phyloP scores from a whole-genome alignment of 2,113 vertebrate genomes.

The Pleuronectes platessa region DNA sequence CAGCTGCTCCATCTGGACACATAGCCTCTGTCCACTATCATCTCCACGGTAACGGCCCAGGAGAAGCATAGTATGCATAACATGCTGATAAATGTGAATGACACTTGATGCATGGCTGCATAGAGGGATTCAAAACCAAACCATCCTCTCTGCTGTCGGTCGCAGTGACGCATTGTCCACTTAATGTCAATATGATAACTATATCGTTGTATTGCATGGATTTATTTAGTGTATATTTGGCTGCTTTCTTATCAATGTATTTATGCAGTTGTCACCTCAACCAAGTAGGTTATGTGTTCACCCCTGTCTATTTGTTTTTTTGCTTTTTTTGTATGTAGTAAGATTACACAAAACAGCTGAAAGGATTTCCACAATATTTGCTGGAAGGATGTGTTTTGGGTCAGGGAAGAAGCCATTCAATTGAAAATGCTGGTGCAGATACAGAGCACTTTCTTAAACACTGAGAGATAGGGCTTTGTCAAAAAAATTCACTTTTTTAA shows the following conservation, averaged over 20 bases:
- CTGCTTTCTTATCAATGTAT: neutral
- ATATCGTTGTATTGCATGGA: too few relatives aligned
- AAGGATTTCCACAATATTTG: too few relatives aligned
- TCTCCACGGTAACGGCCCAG: conserved; percentile 53
- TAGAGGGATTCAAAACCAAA: neutral
- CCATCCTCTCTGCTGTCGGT: neutral
- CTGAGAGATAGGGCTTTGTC: too few relatives aligned
- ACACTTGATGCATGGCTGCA: conserved; percentile 20
- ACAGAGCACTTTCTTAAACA: too few relatives aligned
- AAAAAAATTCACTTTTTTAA: too few relatives aligned
- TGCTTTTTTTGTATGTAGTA: too few relatives aligned
- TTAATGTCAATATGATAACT: neutral
- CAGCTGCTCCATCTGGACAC: conserved; percentile 70
- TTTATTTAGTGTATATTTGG: neutral
- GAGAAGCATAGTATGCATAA: conserved; percentile 24
- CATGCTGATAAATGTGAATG: conserved; percentile 20
- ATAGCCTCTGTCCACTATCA: conserved; percentile 12
- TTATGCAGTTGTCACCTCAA: neutral
- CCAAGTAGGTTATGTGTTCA: too few relatives aligned
- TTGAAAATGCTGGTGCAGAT: too few relatives aligned
- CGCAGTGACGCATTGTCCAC: neutral
- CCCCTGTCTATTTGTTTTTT: too few relatives aligned
- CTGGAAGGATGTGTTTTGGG: too few relatives aligned
- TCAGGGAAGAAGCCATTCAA: too few relatives aligned
- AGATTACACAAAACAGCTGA: too few relatives aligned